A percentile compares a stretch with the other conserved stretches of the same genome.
Conservation (phyloP, 2,888 invertebrate species). For the Notodonta ziczac region DNA sequence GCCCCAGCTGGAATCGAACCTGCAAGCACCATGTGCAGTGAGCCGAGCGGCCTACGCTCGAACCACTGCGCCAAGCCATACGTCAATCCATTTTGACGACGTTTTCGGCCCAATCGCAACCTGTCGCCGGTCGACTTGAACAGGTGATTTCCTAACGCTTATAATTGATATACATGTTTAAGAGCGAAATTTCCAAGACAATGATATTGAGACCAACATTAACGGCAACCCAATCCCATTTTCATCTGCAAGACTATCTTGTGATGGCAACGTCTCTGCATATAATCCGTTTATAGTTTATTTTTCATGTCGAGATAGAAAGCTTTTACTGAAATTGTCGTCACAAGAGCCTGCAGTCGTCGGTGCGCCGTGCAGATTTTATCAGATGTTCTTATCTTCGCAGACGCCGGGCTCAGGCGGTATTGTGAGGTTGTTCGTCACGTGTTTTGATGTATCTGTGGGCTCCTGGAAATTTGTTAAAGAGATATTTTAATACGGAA, state of each 20-base stretch:
- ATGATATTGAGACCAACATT: too few relatives aligned
- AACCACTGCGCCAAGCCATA: too few relatives aligned
- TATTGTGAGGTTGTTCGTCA: slow-evolving; percentile 58
- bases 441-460: slow-evolving; percentile 54
- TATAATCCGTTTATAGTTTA: neutral
- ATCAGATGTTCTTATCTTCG: slow-evolving; percentile 71
- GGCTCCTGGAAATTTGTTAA: slow-evolving; percentile 47
- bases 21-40: too few relatives aligned
- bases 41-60: too few relatives aligned
- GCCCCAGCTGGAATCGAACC: too few relatives aligned
- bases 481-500: too few relatives aligned
- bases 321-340: slow-evolving; percentile 7
- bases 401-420: slow-evolving; percentile 67
- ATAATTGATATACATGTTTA: too few relatives aligned
- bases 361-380: slow-evolving; percentile 12
- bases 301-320: neutral
- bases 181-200: too few relatives aligned
- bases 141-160: too few relatives aligned
- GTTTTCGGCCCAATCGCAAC: too few relatives aligned
- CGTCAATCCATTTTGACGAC: too few relatives aligned
- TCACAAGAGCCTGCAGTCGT: neutral
- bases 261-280: neutral
- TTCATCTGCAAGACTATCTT: neutral
- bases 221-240: neutral
- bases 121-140: too few relatives aligned